Evolutionary conservation across 2,113 vertebrate species (phyloP).

Genomic region (Leucopternis melanops): DNA sequence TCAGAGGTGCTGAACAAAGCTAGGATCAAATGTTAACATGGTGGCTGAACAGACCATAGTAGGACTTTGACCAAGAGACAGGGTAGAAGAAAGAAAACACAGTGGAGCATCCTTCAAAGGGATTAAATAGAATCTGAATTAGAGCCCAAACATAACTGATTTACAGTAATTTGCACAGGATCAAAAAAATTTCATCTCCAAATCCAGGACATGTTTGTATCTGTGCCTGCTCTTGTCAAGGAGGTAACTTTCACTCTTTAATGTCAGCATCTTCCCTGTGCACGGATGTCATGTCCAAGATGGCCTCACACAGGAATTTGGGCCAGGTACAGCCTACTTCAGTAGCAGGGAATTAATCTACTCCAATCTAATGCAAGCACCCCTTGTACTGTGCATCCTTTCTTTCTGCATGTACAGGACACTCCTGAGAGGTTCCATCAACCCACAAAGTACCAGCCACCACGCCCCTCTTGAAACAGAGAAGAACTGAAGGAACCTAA

Average conservation of each 20-base stretch:
- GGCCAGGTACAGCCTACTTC: not conserved
- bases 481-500: not conserved
- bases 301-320: not conserved
- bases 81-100: not conserved
- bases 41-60: not conserved
- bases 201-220: not conserved
- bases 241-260: not conserved
- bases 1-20: not conserved
- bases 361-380: not conserved
- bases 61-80: not conserved
- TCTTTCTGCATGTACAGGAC: not conserved
- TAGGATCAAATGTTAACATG: not conserved
- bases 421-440: not conserved
- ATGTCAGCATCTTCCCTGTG: not conserved
- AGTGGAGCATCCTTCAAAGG: not conserved
- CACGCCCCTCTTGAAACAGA: not conserved
- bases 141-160: not conserved
- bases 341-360: not conserved
- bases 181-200: not conserved
- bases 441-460: not conserved
- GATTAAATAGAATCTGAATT: not conserved
- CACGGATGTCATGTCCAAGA: not conserved
- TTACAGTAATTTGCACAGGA: not conserved
- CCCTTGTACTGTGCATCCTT: not conserved
- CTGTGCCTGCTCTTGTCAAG: not conserved